These are phyloP conservation scores for Polyommatus icarus DNA, from an alignment of 2,888 invertebrate genomes.

Conservation along the genomic window DNA sequence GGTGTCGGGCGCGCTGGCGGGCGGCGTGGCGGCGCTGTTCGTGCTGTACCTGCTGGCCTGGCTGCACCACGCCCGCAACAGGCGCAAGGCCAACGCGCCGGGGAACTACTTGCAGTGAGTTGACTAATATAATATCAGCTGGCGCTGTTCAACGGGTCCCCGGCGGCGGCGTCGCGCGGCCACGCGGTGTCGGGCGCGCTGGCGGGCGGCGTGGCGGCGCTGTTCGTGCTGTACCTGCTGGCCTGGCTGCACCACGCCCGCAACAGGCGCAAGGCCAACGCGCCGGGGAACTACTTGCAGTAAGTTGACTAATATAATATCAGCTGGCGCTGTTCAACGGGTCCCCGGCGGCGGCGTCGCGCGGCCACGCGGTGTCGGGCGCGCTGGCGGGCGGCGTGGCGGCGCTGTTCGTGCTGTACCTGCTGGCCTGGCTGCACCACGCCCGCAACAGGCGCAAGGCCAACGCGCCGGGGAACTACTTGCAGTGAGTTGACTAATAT, in stretches of 20 bases:
- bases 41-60: conserved; percentile 51
- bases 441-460: conserved; percentile 49
- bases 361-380: conserved; percentile 47
- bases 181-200: conserved; percentile 49
- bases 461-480: conserved; percentile 46
- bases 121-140: conserved; percentile 47
- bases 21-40: conserved; percentile 47
- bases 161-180: conserved; percentile 46
- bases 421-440: conserved; percentile 55
- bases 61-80: conserved; percentile 53
- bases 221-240: conserved; percentile 51
- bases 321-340: conserved; percentile 65
- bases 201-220: conserved; percentile 45
- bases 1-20: conserved; percentile 48
- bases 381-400: conserved; percentile 48
- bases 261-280: conserved; percentile 45
- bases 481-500: conserved; percentile 48
- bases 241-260: conserved; percentile 58
- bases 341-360: conserved; percentile 46
- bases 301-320: conserved; percentile 37
- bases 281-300: conserved; percentile 51
- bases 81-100: conserved; percentile 46
- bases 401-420: conserved; percentile 49
- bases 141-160: conserved; percentile 61
- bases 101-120: conserved; percentile 52